Evolutionary conservation across 2,797 vertebrate species (phyloP).

Genomic region (Gymnothorax reevesii): DNA sequence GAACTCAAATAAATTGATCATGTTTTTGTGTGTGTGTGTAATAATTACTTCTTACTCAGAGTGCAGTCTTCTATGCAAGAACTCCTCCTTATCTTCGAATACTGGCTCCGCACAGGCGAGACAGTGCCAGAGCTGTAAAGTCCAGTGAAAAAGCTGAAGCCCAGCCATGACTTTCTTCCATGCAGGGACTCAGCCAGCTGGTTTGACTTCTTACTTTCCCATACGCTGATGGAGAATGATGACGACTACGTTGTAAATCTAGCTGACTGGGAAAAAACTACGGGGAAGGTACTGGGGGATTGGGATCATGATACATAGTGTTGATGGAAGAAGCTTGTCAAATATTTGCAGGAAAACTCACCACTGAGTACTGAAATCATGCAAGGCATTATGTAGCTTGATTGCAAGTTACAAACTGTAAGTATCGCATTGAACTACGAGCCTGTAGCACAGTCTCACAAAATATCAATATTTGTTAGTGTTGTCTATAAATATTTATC

Average conservation of each 20-base stretch:
- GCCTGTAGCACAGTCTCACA: background rate
- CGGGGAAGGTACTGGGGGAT: too few species aligned
- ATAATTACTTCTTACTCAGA: slow-evolving; percentile 6
- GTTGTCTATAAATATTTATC: background rate
- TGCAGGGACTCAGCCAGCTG: too few species aligned
- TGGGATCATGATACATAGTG: background rate
- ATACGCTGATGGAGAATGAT: too few species aligned
- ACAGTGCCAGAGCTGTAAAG: background rate
- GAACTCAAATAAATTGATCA: background rate
- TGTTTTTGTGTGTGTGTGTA: background rate
- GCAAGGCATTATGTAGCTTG: background rate
- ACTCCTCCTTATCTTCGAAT: background rate
- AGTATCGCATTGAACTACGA: background rate
- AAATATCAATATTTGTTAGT: background rate
- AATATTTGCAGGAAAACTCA: background rate
- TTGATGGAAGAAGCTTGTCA: background rate
- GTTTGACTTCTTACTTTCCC: too few species aligned
- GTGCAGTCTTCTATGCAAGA: background rate
- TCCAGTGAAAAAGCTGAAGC: too few species aligned
- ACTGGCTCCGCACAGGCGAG: background rate
- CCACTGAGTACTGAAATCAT: background rate
- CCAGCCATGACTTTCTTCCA: too few species aligned
- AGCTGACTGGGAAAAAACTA: too few species aligned
- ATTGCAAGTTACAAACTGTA: background rate
- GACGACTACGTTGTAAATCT: too few species aligned